A percentile compares a stretch with the other conserved stretches of the same genome.
These are phyloP conservation scores for Bhutanitis thaidina DNA, from an alignment of 2,888 invertebrate genomes.

Conservation along the genomic window DNA sequence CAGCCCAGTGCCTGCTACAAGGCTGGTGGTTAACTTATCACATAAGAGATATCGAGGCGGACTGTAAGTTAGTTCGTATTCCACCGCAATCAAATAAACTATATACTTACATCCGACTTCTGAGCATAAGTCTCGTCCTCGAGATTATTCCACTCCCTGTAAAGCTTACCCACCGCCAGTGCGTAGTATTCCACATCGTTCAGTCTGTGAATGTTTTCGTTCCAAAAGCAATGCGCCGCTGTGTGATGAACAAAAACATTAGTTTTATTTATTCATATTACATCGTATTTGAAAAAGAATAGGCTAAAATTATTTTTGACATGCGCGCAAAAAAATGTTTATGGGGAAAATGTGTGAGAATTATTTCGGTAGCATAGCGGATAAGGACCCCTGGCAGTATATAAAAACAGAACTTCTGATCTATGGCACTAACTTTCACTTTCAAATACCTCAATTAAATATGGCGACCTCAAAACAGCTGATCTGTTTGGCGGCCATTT, in stretches of 20 bases:
- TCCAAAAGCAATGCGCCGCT: constrained; percentile 62
- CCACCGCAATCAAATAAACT: not conserved
- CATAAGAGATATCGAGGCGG: too few species aligned
- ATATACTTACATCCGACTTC: constrained; percentile 44
- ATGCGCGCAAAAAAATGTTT: too few species aligned
- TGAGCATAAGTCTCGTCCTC: constrained; percentile 35
- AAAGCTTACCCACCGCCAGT: constrained; percentile 51
- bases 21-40: too few species aligned
- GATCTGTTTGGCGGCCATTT: too few species aligned
- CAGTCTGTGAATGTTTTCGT: constrained; percentile 26
- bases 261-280: not conserved
- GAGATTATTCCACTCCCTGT: constrained; percentile 42
- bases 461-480: too few species aligned
- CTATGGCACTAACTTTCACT: too few species aligned
- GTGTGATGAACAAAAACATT: not conserved
- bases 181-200: constrained; percentile 38
- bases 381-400: not conserved
- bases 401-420: not conserved
- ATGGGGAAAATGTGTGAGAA: too few species aligned
- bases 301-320: not conserved
- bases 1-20: too few species aligned
- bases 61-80: too few species aligned
- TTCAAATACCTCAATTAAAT: too few species aligned
- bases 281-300: not conserved
- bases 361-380: too few species aligned